phyloP scores from a whole-genome alignment of 2,113 vertebrate species.

The Tragelaphus strepsiceros region DNA sequence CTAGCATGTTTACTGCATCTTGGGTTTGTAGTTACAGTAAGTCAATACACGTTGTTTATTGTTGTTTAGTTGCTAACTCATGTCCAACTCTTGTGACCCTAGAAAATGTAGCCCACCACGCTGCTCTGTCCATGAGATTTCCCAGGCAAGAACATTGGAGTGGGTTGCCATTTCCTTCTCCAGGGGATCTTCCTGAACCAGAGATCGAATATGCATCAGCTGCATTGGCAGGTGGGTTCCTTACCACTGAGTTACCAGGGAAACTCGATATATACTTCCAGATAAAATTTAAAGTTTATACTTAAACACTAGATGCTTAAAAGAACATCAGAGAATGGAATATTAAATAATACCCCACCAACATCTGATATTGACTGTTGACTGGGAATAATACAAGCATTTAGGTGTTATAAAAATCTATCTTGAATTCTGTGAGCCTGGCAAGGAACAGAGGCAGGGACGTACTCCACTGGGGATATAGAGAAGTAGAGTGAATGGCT shows the following conservation, averaged over 20 bases:
- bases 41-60: neutral
- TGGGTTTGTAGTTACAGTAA: conserved; percentile 59
- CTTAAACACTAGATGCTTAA: conserved; percentile 37
- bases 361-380: neutral
- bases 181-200: neutral
- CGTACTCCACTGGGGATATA: neutral
- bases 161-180: neutral
- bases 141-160: neutral
- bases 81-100: neutral
- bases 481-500: neutral
- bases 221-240: neutral
- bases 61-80: neutral
- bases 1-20: neutral
- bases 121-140: neutral
- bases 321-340: neutral
- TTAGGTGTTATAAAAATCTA: neutral
- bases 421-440: neutral
- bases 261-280: conserved; percentile 7
- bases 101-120: neutral
- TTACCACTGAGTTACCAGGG: neutral
- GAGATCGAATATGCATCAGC: neutral
- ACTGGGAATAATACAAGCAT: neutral
- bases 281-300: conserved; percentile 15
- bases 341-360: neutral
- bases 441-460: neutral